Evolutionary conservation across 2,797 vertebrate species (phyloP), one percentile per base, ranked within the genome.

Genomic region (Pagetopsis macropterus): DNA sequence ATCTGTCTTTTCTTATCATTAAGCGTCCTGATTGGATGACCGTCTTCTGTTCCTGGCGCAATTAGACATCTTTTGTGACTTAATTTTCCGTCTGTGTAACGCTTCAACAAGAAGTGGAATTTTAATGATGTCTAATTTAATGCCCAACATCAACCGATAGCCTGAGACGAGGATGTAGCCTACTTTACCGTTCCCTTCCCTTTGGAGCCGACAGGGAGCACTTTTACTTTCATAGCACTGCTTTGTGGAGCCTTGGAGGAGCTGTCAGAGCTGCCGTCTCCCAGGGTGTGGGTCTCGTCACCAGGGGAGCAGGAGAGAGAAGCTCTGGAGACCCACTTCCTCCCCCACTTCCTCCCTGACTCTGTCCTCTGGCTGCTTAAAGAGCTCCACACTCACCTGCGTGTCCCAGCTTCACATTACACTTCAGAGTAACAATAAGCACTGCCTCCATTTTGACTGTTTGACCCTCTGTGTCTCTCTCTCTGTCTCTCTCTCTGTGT

Each of bases 251-350:
- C 82, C 70, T 73, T 65, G 78, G 85, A 84, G 81, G 83, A 85
- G 84, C 89, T 91, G 89, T 92, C 89, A 91, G 81, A 72, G 76
- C 78, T 70, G 66, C 81, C 9, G 71, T 86, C 82, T 82, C 71
- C 3, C 21, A 65, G 78, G 75, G 63, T 75, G 74, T 51, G 59
- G 78, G 82, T 65, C 76, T 83, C 46, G 72, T 90, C 89, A 86
- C 82, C 76, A 75, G 65, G 83, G 87, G 76, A 86, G 79, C 63
- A 75, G 78, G 79, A 88, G 83, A 79, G 65, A 62, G 31, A 57
- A 80, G 81, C 61, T 14, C 79, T 66, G 63, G 77, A 85, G 81
- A 65, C 75, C 40, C 11, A 70, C 79, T 73, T 73, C 67, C 55
- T 68, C 65, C 62, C 75, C n/a, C n/a, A n/a, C 40, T 72, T 73